A percentile compares a stretch with the other conserved stretches of the same genome.
Conservation (phyloP, 2,113 vertebrate species). For the Pomatorhinus ruficollis region DNA sequence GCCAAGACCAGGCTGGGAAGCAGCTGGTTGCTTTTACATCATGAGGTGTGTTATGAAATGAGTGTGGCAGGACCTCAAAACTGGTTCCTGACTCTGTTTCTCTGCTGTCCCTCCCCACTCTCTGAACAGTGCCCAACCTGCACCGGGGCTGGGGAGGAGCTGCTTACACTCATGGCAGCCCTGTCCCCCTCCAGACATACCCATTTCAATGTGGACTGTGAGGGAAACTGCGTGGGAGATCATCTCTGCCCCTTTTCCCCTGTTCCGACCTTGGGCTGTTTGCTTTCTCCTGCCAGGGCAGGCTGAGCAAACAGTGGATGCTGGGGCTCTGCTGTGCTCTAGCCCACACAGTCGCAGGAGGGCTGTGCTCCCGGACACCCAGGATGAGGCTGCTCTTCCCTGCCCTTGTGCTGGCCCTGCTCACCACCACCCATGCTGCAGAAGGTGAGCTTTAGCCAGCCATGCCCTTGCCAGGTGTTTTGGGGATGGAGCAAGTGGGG, state of each 20-base stretch:
- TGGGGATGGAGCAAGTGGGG: rapidly evolving
- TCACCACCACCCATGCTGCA: constrained; percentile 2
- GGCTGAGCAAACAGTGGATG: constrained; percentile 48
- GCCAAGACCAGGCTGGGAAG: background rate
- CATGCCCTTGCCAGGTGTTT: rapidly evolving
- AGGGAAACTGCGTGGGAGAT: background rate
- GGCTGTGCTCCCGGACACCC: background rate
- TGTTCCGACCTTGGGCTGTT: constrained; percentile 23
- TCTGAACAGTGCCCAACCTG: background rate
- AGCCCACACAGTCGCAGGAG: background rate
- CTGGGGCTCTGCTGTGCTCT: background rate
- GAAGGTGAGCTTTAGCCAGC: constrained; percentile 51
- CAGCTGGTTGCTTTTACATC: background rate
- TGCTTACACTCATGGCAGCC: rapidly evolving
- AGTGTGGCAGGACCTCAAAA: background rate
- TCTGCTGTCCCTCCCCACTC: background rate
- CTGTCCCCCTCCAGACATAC: rapidly evolving
- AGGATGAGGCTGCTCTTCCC: constrained; percentile 68
- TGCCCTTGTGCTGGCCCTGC: constrained; percentile 57
- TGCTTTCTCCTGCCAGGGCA: background rate
- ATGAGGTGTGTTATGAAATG: background rate
- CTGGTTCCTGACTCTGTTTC: background rate
- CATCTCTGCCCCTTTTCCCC: background rate
- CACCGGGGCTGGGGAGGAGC: background rate
- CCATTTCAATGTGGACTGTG: rapidly evolving